Percentiles rank a stretch among this genome's conserved stretches.
phyloP scores from a whole-genome alignment of 1,140 invertebrate species.

The Philaenus spumarius region DNA sequence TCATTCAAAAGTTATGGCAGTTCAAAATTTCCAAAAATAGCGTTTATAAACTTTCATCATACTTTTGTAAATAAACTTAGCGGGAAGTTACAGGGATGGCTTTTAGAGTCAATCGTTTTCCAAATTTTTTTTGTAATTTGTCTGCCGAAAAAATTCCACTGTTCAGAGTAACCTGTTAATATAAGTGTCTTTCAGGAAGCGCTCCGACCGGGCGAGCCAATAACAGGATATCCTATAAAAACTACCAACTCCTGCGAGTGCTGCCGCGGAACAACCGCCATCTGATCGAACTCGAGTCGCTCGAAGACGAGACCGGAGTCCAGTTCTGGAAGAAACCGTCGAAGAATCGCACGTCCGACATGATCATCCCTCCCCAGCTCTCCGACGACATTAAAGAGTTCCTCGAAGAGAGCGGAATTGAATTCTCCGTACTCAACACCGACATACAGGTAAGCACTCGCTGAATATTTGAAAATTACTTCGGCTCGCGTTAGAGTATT shows the following conservation, averaged over 20 bases:
- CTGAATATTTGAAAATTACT: too few species aligned
- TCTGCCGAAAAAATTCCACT: too few species aligned
- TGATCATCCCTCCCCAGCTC: conserved; percentile 60
- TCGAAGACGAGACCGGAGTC: conserved; percentile 40
- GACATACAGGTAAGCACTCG: conserved; percentile 65
- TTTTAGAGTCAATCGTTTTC: too few species aligned
- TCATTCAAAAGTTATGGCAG: too few species aligned
- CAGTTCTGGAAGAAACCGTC: conserved; percentile 49
- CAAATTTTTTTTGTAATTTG: too few species aligned
- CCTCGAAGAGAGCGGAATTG: conserved; percentile 52
- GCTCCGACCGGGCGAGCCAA: background rate
- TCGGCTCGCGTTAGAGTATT: too few species aligned
- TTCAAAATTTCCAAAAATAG: too few species aligned
- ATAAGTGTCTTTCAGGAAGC: background rate
- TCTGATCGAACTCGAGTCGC: conserved; percentile 30
- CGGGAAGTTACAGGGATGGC: too few species aligned
- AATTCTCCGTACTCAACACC: conserved; percentile 59
- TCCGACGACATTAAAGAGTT: conserved; percentile 54
- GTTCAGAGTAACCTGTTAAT: too few species aligned
- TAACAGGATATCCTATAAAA: conserved; percentile 15
- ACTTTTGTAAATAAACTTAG: too few species aligned
- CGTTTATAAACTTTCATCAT: too few species aligned
- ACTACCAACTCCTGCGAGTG: conserved; percentile 24
- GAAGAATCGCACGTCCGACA: conserved; percentile 55
- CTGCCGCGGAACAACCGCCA: conserved; percentile 17